Conservation (phyloP, 2,797 vertebrate species). For the Helicolenus hilgendorfi region DNA sequence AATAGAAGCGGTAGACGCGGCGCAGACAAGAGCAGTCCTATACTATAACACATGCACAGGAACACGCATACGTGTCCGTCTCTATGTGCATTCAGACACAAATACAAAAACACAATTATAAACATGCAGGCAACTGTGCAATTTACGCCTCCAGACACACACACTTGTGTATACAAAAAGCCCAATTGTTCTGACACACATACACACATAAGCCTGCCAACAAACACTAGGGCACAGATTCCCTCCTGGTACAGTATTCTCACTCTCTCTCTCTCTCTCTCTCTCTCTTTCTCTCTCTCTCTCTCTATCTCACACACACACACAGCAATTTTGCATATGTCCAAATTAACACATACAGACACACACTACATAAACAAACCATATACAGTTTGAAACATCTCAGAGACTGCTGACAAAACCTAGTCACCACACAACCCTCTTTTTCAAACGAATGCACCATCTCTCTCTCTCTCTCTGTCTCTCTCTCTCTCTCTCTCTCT, state of each 20-base stretch:
- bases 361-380: not conserved
- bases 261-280: not conserved
- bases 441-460: not conserved
- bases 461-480: not conserved
- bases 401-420: not conserved
- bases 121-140: slow-evolving; percentile 9
- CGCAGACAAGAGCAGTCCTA: not conserved
- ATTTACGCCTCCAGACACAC: not conserved
- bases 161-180: slow-evolving; percentile 47
- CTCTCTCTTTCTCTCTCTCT: not conserved
- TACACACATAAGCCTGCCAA: slow-evolving; percentile 24
- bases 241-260: slow-evolving; percentile 31
- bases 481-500: not conserved
- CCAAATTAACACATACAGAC: not conserved
- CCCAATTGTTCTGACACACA: slow-evolving; percentile 46
- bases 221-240: slow-evolving; percentile 45
- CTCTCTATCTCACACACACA: not conserved
- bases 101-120: slow-evolving; percentile 11
- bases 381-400: not conserved
- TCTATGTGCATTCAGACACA: not conserved
- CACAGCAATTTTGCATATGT: not conserved
- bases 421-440: not conserved
- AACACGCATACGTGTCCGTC: not conserved
- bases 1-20: not conserved
- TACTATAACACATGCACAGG: not conserved